Percentiles rank a stretch among this genome's conserved stretches.
phyloP scores from a whole-genome alignment of 2,797 vertebrate species.

The Rhincodon typus region DNA sequence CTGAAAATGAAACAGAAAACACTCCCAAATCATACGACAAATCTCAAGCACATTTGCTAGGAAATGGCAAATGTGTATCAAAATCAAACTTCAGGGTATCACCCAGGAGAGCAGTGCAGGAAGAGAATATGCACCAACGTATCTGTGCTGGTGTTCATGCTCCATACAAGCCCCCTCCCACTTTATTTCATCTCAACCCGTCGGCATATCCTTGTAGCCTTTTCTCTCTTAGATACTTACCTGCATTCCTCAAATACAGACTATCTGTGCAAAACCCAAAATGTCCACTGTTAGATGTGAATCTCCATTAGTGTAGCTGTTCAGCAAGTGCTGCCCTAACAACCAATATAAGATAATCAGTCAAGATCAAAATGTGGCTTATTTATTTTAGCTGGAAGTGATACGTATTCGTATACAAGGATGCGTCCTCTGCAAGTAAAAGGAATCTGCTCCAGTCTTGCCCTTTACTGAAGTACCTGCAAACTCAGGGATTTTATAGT shows the following conservation, averaged over 20 bases:
- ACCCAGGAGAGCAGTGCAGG: not conserved
- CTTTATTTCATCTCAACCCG: not conserved
- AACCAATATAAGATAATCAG: too few species aligned
- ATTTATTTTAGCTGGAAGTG: too few species aligned
- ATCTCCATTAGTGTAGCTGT: too few species aligned
- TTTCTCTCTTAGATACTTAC: not conserved
- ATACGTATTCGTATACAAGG: too few species aligned
- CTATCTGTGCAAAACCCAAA: too few species aligned
- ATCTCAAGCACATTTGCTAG: not conserved
- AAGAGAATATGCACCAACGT: not conserved
- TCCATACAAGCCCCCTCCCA: not conserved
- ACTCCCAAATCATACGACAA: not conserved
- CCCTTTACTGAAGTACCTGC: not conserved
- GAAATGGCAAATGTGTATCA: not conserved
- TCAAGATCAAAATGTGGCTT: too few species aligned
- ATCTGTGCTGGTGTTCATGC: not conserved
- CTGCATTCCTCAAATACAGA: too few species aligned
- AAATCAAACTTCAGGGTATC: not conserved
- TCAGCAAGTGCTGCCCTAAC: too few species aligned
- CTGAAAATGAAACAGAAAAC: not conserved
- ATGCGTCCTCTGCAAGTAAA: too few species aligned
- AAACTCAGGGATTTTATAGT: too few species aligned
- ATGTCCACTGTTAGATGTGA: too few species aligned
- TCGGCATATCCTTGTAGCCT: not conserved
- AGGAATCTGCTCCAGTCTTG: not conserved